Evolutionary conservation across 2,888 invertebrate species (phyloP).

Genomic region (Agriopis aurantiaria): DNA sequence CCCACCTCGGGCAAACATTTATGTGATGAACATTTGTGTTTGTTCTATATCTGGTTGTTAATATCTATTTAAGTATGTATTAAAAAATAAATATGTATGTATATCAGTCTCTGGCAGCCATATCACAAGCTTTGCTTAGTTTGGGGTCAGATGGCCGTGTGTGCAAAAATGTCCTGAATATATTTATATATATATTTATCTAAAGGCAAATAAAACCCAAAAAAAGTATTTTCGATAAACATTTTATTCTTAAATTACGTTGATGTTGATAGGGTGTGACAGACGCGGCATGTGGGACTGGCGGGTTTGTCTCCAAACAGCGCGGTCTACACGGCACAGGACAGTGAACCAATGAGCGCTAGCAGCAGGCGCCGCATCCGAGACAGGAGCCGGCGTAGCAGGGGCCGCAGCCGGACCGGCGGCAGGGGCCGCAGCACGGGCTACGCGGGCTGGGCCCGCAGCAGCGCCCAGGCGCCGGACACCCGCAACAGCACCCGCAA

Average conservation of each 20-base stretch:
- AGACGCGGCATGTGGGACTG: neutral
- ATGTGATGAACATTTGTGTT: no score
- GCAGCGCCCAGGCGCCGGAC: constrained; percentile 10
- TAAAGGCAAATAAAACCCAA: neutral
- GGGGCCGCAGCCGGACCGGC: constrained; percentile 13
- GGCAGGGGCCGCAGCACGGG: constrained; percentile 11
- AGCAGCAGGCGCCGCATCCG: constrained; percentile 11
- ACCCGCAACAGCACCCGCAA: constrained; percentile 6
- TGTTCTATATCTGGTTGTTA: no score
- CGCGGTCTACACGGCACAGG: neutral
- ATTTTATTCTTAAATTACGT: constrained; percentile 2
- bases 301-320: no score
- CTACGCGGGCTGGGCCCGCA: constrained; percentile 5
- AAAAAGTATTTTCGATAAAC: neutral
- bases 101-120: no score
- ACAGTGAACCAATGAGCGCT: neutral
- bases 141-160: no score
- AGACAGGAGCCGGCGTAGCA: constrained; percentile 16
- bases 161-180: no score
- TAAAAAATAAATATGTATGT: no score
- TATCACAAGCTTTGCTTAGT: no score
- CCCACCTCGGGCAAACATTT: no score
- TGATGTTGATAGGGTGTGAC: neutral
- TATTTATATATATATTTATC: no score
- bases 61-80: no score